Conservation (phyloP, 2,797 vertebrate species). For the Erethizon dorsatum region DNA sequence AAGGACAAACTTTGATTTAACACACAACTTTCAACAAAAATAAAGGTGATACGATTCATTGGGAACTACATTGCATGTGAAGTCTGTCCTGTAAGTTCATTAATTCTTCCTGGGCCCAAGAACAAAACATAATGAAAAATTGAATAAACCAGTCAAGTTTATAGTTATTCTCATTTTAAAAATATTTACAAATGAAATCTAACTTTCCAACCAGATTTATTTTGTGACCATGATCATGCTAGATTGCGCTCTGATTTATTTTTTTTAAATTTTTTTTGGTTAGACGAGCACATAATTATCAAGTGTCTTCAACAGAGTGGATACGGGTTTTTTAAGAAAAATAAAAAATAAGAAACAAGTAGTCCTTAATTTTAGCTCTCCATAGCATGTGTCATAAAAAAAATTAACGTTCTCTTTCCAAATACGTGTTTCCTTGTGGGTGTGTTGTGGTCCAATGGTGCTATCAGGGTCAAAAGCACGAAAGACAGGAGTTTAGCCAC, state of each 20-base stretch:
- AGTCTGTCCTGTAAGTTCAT: constrained; percentile 78
- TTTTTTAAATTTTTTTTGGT: constrained; percentile 51
- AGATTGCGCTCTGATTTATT: constrained; percentile 73
- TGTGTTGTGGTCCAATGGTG: constrained; percentile 72
- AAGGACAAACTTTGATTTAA: constrained; percentile 87
- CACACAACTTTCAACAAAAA: constrained; percentile 86
- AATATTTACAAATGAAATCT: constrained; percentile 70
- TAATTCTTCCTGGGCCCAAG: constrained; percentile 72
- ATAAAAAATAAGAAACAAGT: constrained; percentile 79
- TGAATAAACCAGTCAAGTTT: constrained; percentile 67
- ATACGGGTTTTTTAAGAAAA: constrained; percentile 77
- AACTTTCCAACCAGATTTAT: constrained; percentile 79
- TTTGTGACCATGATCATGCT: constrained; percentile 68
- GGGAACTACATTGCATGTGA: constrained; percentile 10
- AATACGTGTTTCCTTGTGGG: constrained; percentile 85
- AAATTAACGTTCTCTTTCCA: constrained; percentile 87
- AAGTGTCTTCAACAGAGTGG: constrained; percentile 83
- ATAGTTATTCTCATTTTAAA: constrained; percentile 75
- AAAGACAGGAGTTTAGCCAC: constrained; percentile 64
- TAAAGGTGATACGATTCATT: constrained; percentile 61
- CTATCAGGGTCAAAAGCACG: constrained; percentile 75
- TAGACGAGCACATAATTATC: constrained; percentile 73
- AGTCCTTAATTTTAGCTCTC: constrained; percentile 83
- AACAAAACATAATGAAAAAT: constrained; percentile 80
- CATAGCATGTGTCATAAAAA: constrained; percentile 84